Evolutionary conservation across 2,797 vertebrate genomes (phyloP).

Genomic region (Allochrocebus solatus): DNA sequence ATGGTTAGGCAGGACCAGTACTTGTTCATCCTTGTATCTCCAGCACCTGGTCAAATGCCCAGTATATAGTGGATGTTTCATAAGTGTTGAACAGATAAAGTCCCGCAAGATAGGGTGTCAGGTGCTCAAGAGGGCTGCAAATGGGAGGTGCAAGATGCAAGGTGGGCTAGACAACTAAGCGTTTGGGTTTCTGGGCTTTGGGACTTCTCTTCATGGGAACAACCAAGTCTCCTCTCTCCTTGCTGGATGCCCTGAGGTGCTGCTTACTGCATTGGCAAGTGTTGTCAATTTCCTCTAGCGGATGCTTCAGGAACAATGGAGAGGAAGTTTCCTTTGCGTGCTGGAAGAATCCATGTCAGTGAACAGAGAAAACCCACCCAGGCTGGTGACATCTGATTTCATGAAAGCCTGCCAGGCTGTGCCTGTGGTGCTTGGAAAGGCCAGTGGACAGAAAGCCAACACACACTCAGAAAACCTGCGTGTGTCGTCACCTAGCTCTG

Average conservation of each 20-base stretch:
- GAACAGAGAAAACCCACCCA: neutral
- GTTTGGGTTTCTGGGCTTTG: neutral
- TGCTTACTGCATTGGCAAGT: neutral
- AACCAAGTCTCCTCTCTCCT: neutral
- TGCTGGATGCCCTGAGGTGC: neutral
- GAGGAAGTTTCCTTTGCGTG: neutral
- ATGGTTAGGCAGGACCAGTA: too few species aligned
- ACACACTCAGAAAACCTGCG: neutral
- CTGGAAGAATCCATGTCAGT: neutral
- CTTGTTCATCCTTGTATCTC: neutral
- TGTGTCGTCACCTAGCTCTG: neutral
- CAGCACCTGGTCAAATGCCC: too few species aligned
- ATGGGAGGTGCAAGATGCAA: neutral
- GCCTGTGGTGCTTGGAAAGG: neutral
- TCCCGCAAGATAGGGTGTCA: fast-evolving
- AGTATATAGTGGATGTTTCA: neutral
- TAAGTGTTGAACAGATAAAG: neutral
- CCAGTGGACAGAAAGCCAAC: neutral
- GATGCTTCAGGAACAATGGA: neutral
- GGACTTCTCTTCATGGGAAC: neutral
- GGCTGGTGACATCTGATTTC: neutral
- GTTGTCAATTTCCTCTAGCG: neutral
- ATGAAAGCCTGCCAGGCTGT: too few species aligned
- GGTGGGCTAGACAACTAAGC: fast-evolving
- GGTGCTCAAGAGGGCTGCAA: neutral